Evolutionary conservation across 1,140 invertebrate species (phyloP).

Genomic region (Macrosteles quadrilineatus): DNA sequence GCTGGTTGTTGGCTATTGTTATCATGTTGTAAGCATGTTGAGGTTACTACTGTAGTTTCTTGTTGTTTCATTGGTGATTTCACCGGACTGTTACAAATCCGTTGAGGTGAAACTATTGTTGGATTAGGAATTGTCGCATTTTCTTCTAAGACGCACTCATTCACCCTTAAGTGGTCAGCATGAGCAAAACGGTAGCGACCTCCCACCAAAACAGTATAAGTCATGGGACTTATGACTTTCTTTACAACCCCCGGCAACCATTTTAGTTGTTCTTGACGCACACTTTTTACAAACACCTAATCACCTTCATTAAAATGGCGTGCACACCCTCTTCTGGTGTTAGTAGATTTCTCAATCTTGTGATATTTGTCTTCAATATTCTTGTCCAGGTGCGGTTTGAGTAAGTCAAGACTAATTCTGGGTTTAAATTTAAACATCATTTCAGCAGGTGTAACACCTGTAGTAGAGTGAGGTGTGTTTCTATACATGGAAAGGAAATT

Average conservation of each 20-base stretch:
- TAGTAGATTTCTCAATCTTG: neutral
- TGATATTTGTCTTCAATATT: neutral
- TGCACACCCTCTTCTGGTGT: neutral
- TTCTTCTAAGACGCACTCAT: neutral
- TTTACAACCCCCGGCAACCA: neutral
- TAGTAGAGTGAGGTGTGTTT: slow-evolving; percentile 15
- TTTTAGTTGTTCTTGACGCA: neutral
- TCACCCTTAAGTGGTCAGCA: neutral
- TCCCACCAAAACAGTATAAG: neutral
- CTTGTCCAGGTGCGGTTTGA: neutral
- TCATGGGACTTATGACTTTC: neutral
- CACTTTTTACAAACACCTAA: too few relatives aligned
- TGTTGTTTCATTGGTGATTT: neutral
- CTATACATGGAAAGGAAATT: slow-evolving; percentile 13
- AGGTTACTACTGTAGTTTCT: neutral
- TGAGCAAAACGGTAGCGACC: neutral
- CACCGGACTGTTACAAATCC: neutral
- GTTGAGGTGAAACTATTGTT: neutral
- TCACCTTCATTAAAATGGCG: neutral
- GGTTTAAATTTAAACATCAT: neutral
- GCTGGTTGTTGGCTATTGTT: neutral
- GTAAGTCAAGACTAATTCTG: neutral
- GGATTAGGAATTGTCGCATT: neutral
- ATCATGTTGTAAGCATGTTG: neutral
- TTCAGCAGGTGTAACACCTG: slow-evolving; percentile 10